Percentiles rank a stretch among this genome's conserved stretches.
Conservation (phyloP, 2,113 vertebrate genomes). For the Pantherophis guttatus region DNA sequence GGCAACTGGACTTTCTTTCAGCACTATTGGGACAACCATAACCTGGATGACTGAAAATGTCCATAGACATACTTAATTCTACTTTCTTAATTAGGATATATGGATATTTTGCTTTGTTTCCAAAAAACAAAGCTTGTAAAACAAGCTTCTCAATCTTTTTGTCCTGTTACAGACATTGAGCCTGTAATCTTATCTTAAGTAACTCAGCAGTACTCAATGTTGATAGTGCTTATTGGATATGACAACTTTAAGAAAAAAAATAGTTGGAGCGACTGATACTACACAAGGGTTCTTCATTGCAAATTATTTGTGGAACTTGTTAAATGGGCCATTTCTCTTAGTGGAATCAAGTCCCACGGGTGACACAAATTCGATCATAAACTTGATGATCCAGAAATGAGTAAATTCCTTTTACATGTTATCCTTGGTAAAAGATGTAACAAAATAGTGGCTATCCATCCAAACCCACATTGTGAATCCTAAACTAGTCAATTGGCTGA, state of each 20-base stretch:
- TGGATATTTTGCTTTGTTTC: neutral
- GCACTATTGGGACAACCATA: too few species aligned
- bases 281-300: neutral
- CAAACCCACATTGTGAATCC: constrained; percentile 26
- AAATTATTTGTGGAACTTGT: constrained; percentile 53
- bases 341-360: constrained; percentile 36
- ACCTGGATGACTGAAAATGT: too few species aligned
- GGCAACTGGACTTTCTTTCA: too few species aligned
- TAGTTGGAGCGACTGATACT: constrained; percentile 38
- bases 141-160: constrained; percentile 17
- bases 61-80: constrained; percentile 5
- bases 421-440: constrained; percentile 21
- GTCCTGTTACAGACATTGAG: constrained; percentile 29
- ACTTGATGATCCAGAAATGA: constrained; percentile 9
- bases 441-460: constrained; percentile 29
- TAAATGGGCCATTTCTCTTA: constrained; percentile 47
- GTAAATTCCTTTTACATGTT: constrained; percentile 27
- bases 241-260: constrained; percentile 43
- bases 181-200: constrained; percentile 45
- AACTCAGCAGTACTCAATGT: constrained; percentile 35
- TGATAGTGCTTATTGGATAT: constrained; percentile 42
- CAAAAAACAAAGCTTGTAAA: neutral
- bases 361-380: constrained; percentile 46
- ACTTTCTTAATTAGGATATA: constrained; percentile 17
- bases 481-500: neutral